Conservation (phyloP, 2,888 invertebrate genomes). For the Spilosoma lubricipeda region DNA sequence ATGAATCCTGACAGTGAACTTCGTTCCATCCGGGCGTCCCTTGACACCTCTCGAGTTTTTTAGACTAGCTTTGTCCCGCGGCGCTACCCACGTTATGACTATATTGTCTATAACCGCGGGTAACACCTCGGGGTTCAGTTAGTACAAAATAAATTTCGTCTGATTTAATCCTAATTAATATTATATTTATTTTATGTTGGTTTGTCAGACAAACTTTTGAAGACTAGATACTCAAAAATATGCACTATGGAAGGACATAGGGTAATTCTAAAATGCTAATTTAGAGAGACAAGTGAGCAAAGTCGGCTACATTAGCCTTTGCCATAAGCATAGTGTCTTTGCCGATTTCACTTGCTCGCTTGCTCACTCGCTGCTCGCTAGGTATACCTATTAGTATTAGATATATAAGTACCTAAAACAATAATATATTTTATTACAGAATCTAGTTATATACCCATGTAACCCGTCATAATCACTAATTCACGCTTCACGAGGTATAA, state of each 20-base stretch:
- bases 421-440: neutral
- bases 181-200: neutral
- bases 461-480: constrained; percentile 32
- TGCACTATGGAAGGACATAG: neutral
- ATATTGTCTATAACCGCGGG: no score
- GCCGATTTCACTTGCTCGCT: neutral
- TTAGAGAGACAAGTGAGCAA: neutral
- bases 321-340: neutral
- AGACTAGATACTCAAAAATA: neutral
- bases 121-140: no score
- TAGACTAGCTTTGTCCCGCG: no score
- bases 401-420: neutral
- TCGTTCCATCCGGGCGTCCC: no score
- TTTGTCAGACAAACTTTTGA: neutral
- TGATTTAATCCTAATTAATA: neutral
- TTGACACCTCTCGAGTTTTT: no score
- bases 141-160: no score
- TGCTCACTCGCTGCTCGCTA: no score
- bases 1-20: no score
- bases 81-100: no score
- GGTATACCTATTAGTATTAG: neutral
- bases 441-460: neutral
- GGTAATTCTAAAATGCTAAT: no score
- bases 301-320: neutral
- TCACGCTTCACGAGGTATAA: constrained; percentile 41